Evolutionary conservation across 2,113 vertebrate genomes (phyloP), one percentile per base, ranked within the genome.

Genomic region (Gallinago jamesoni): DNA sequence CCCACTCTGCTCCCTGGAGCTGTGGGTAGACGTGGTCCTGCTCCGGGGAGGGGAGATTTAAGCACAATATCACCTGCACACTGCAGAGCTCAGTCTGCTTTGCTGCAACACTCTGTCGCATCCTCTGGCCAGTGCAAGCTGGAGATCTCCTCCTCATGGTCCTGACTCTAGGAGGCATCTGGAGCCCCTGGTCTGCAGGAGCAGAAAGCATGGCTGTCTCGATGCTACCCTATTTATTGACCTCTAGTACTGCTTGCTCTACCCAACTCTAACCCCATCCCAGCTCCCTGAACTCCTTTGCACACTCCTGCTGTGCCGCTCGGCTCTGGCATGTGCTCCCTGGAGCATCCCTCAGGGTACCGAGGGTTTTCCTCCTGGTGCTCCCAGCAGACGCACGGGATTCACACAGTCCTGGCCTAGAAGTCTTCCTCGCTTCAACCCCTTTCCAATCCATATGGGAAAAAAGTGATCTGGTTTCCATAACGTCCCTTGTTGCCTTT

Each of bases 401-500:
- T 62, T 75, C 4, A 1, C 3, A 4, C 2, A 1, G 67, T 45
- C 62, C 50, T 10, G 18, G 66, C 43, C 68, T 57, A 85, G 39
- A 56, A 87, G 87, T 31, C 55, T 45, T 83, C 90, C 53, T 39
- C 9, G 8, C 87, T 91, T 87, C 79, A 84, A 66, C 52, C 60
- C 59, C 37, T 72, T 90, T 55, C 50, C 39, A 78, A 81, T 90
- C 89, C 87, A 81, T 77, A 85, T 59, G 67, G 92, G 95, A 96
- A 93, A 74, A 79, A 41, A 95, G 83, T 14, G 73, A 85, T 97
- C 97, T 95, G 95, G 93, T 95, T 97, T 96, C 95, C 85, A 94
- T 89, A 97, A 96, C 52, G 13, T 77, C 85, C 92, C 86, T 82
- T 77, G 76, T 64, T 95, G 91, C 89, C 85, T 80, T 95, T 94